Evolutionary conservation across 2,113 vertebrate genomes (phyloP).

Genomic region (Gallinago jamesoni): DNA sequence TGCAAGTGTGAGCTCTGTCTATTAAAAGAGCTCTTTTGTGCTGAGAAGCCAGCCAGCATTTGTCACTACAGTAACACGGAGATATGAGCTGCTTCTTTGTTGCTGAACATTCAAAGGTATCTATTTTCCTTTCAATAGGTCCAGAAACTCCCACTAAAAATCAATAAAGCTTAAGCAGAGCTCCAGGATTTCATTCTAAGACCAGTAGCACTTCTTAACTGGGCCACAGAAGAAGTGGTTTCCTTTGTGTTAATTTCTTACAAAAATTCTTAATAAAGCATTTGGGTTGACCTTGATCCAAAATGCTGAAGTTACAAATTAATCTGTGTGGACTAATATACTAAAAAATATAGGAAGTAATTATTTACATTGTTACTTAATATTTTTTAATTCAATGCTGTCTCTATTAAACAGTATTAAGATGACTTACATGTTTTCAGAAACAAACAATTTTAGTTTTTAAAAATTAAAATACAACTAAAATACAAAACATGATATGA

Average conservation of each 20-base stretch:
- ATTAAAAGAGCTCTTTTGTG: constrained; percentile 4
- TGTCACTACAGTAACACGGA: not conserved
- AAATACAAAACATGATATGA: rapidly evolving
- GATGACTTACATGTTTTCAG: not conserved
- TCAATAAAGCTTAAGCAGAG: not conserved
- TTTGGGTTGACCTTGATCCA: not conserved
- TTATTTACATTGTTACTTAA: not conserved
- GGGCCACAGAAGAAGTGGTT: not conserved
- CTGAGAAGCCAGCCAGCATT: constrained; percentile 1
- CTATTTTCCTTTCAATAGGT: not conserved
- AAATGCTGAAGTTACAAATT: not conserved
- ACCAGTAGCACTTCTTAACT: not conserved
- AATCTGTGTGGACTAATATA: not conserved
- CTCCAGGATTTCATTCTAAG: not conserved
- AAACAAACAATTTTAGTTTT: not conserved
- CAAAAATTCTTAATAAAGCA: not conserved
- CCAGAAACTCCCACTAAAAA: constrained; percentile 4
- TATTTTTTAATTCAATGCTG: not conserved
- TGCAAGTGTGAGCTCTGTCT: constrained; percentile 4
- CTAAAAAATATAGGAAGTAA: not conserved
- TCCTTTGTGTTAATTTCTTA: not conserved
- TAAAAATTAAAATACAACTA: not conserved
- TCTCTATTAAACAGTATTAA: not conserved
- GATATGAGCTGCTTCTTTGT: not conserved
- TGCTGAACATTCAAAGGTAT: not conserved